Base-by-base conservation (phyloP, 2,113 vertebrate species). In the Hippotragus niger region DNA sequence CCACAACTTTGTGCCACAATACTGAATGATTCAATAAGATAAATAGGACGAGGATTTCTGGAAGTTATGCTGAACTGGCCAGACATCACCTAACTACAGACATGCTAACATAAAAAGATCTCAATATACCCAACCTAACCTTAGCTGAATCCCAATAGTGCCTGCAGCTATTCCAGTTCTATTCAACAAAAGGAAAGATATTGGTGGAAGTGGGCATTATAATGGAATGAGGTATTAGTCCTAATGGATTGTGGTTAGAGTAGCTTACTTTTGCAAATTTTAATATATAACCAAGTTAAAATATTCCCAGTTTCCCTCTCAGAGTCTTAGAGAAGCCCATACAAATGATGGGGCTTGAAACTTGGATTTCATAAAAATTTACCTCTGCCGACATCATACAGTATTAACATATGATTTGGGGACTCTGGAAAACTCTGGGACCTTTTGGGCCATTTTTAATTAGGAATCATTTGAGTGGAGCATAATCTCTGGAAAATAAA, bases 21-120 rank as follows among this genome's bases (percentile, higher is more conserved):
- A 16, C 33, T 71, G 64, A 13, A 12, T 58, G 17, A 23, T n/a
- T 47, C 1, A 17, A 4, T 14, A 45, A 7, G 21, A 12, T 12
- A 7, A 89, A 21, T 0, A 45, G 33, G 16, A 57, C 0, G 1
- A 3, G 10, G 12, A 4, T 50, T 95, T 21, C 14, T 85, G 2
- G 31, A 19, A 52, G 40, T 31, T 3, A 19, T 11, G 29, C 53
- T 57, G 29, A 58, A 7, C 12, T 53, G 50, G n/a, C 14, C 19
- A 76, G 10, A 3, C 21, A 16, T 80, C 36, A 21, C n/a, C 33
- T 53, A 27, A 31, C 60, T 45, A 3, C 12, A 36, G 27, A 80
- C 1, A 86, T 7, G 27, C 55, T 12, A 8, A 45, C 33, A 31
- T 58, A 47, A 60, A 43, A 71, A 19, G 19, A 29, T 31, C 55